These are phyloP conservation scores for Drosophila ficusphila DNA, from an alignment of 1,140 invertebrate genomes.

Conservation along the genomic window DNA sequence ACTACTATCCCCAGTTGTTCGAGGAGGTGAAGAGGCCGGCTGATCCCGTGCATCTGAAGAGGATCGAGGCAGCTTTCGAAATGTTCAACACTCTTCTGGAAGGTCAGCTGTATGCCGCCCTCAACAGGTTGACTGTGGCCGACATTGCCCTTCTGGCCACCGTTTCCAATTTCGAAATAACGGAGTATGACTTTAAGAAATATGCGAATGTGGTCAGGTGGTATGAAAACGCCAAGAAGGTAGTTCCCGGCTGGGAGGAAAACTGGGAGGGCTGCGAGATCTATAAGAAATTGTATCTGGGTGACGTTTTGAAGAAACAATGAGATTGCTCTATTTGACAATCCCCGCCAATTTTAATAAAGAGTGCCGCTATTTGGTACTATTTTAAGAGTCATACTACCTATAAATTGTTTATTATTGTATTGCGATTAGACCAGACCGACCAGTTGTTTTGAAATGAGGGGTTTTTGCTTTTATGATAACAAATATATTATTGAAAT, in stretches of 20 bases:
- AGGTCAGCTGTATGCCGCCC: conserved; percentile 87
- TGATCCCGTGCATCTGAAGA: conserved; percentile 87
- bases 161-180: conserved; percentile 88
- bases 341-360: conserved; percentile 39
- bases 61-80: conserved; percentile 87
- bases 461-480: too few relatives aligned
- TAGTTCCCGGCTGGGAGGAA: conserved; percentile 89
- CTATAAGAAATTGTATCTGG: conserved; percentile 83
- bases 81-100: conserved; percentile 88
- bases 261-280: conserved; percentile 86
- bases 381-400: conserved; percentile 1
- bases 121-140: conserved; percentile 89
- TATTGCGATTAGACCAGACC: too few relatives aligned
- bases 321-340: neutral
- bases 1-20: conserved; percentile 88
- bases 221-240: conserved; percentile 88
- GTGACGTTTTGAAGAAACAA: conserved; percentile 26
- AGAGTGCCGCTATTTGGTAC: neutral
- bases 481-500: too few relatives aligned
- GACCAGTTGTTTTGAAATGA: too few relatives aligned
- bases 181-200: conserved; percentile 87
- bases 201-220: conserved; percentile 89
- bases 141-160: conserved; percentile 87
- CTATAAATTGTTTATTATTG: too few relatives aligned
- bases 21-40: conserved; percentile 86